Conservation (phyloP, 2,113 vertebrate species). For the Sorex araneus region DNA sequence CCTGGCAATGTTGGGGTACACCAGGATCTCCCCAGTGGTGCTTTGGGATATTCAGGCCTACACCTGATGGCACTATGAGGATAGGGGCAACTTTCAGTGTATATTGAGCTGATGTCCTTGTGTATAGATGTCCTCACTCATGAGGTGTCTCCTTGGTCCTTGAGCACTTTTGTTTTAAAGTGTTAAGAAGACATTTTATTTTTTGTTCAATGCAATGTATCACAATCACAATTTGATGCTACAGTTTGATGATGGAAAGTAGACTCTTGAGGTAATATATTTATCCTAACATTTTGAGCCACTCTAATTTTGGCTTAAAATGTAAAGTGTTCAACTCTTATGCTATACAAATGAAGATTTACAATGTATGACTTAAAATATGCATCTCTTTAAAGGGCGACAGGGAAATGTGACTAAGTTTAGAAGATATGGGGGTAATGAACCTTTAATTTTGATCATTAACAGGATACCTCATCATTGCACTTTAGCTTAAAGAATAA, state of each 20-base stretch:
- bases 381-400: not conserved
- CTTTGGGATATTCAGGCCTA: too few species aligned
- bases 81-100: too few species aligned
- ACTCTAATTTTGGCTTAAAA: not conserved
- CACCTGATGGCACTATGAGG: too few species aligned
- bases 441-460: not conserved
- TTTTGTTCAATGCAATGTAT: constrained; percentile 60
- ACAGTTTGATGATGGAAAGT: not conserved
- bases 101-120: too few species aligned
- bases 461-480: not conserved
- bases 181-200: not conserved
- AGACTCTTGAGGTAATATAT: not conserved
- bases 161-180: constrained; percentile 44
- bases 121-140: too few species aligned
- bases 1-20: too few species aligned
- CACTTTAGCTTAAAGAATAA: not conserved
- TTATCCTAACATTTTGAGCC: not conserved
- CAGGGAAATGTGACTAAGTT: not conserved
- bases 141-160: too few species aligned
- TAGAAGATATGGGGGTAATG: not conserved
- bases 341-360: not conserved
- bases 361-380: not conserved
- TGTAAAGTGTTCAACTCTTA: too few species aligned
- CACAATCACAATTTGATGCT: constrained; percentile 11
- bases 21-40: too few species aligned